These are phyloP conservation scores for Bambusicola thoracicus DNA, from an alignment of 2,113 vertebrate species.

Conservation along the genomic window DNA sequence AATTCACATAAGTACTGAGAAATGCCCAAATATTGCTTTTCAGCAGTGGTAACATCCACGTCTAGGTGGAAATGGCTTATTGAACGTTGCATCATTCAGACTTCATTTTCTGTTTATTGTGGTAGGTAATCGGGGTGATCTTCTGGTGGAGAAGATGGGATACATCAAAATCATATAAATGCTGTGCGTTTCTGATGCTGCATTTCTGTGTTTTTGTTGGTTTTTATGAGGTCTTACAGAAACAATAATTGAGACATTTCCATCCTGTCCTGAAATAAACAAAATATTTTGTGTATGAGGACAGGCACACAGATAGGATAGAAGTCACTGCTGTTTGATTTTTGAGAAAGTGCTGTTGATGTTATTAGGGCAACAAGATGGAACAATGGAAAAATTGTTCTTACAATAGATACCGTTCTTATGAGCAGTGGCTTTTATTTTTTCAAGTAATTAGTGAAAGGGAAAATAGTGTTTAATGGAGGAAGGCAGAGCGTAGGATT, in stretches of 20 bases:
- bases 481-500: not conserved
- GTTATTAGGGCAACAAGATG: not conserved
- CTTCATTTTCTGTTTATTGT: not conserved
- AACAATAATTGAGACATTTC: not conserved
- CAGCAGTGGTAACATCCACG: not conserved
- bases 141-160: not conserved
- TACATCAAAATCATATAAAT: not conserved
- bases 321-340: not conserved
- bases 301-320: not conserved
- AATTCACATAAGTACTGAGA: not conserved
- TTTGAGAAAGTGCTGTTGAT: not conserved
- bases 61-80: not conserved
- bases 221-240: not conserved
- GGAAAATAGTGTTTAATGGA: not conserved
- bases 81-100: not conserved
- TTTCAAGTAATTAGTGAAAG: not conserved
- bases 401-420: not conserved
- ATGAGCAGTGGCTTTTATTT: not conserved
- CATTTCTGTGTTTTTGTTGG: not conserved
- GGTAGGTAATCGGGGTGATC: not conserved
- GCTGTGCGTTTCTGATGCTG: not conserved
- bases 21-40: not conserved
- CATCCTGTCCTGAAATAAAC: not conserved
- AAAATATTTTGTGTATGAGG: not conserved
- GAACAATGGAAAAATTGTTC: conserved; percentile 1